These are phyloP conservation scores for Chrysotoxum bicinctum DNA, from an alignment of 2,888 invertebrate genomes.

Conservation along the genomic window DNA sequence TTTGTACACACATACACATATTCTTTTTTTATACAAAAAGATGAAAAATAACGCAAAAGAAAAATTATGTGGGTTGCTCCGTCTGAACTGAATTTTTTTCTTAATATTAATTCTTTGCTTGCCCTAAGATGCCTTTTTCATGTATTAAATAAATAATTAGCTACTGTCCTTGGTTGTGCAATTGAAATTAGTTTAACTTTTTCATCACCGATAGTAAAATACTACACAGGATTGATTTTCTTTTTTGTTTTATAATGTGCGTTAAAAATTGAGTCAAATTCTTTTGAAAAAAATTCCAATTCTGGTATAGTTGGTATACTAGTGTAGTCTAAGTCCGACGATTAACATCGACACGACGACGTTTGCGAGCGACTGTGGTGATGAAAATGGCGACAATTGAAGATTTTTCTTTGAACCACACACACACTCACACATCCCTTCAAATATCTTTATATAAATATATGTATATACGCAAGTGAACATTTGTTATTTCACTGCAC, in stretches of 20 bases:
- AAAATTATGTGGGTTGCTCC: constrained; percentile 66
- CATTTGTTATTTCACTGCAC: background rate
- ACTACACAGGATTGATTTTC: background rate
- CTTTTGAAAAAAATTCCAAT: constrained; percentile 38
- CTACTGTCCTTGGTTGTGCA: background rate
- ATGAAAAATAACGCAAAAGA: constrained; percentile 55
- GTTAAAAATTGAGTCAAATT: constrained; percentile 15
- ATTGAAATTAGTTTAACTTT: background rate
- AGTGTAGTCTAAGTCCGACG: constrained; percentile 70
- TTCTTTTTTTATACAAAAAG: constrained; percentile 45
- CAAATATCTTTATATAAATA: background rate
- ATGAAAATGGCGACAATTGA: constrained; percentile 77
- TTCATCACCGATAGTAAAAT: background rate
- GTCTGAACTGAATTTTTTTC: constrained; percentile 44
- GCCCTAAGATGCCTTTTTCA: constrained; percentile 29
- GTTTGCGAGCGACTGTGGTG: constrained; percentile 77
- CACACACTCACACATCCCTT: constrained; percentile 6
- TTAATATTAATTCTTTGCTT: constrained; percentile 38
- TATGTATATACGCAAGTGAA: background rate
- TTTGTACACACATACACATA: constrained; percentile 46
- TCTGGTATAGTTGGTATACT: constrained; percentile 22
- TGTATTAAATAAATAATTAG: background rate
- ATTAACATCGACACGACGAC: constrained; percentile 77
- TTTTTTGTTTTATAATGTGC: constrained; percentile 17
- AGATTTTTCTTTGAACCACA: constrained; percentile 60